phyloP scores from a whole-genome alignment of 2,113 vertebrate genomes.

The Paradoxurus hermaphroditus region DNA sequence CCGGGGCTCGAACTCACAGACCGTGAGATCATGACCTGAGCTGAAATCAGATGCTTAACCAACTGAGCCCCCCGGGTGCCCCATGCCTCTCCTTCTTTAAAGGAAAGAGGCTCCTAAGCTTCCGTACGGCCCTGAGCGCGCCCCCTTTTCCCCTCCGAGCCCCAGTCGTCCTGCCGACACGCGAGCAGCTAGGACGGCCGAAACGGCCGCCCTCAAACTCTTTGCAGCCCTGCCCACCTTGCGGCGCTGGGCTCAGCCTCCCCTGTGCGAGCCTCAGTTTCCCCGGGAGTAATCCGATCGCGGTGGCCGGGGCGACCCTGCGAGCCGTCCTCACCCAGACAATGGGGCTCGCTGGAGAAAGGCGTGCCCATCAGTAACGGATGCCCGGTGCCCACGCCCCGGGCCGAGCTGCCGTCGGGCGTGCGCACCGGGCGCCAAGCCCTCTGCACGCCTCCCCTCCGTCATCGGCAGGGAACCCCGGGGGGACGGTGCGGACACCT shows the following conservation, averaged over 20 bases:
- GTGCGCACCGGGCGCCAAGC: background rate
- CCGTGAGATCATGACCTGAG: too few species aligned
- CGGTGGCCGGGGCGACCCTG: conserved; percentile 33
- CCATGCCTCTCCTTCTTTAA: background rate
- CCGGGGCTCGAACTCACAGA: too few species aligned
- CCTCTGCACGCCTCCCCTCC: background rate
- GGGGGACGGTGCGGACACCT: background rate
- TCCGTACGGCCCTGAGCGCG: background rate
- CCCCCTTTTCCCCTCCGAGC: background rate
- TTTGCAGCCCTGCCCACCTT: background rate
- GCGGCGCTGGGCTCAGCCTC: background rate
- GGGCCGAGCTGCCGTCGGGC: accelerated
- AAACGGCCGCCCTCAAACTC: background rate
- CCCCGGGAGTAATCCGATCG: conserved; percentile 53
- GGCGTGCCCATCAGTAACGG: conserved; percentile 79
- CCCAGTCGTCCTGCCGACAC: background rate
- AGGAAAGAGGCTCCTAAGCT: background rate
- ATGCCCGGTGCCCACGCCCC: conserved; percentile 68
- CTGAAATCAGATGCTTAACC: too few species aligned
- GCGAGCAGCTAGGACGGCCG: background rate
- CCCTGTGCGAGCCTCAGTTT: conserved; percentile 62
- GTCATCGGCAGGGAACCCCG: background rate
- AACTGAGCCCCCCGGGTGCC: too few species aligned
- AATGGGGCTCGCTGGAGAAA: conserved; percentile 65
- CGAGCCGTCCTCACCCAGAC: conserved; percentile 52